These are phyloP conservation scores for Parasteatoda lunata DNA, from an alignment of 2,888 invertebrate genomes.

Conservation along the genomic window DNA sequence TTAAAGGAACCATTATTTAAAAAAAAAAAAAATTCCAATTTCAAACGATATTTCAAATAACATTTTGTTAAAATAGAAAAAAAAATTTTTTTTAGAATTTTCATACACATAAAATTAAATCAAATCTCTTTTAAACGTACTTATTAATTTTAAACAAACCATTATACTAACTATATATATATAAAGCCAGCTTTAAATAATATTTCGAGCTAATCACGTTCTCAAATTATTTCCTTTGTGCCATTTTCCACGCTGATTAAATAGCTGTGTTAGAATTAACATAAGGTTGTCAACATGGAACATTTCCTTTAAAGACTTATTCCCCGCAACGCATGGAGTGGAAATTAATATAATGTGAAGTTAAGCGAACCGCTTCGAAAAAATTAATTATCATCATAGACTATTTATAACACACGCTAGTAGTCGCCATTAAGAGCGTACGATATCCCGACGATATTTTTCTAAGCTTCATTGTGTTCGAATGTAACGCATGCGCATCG, in stretches of 20 bases:
- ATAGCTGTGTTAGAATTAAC: background rate
- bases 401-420: constrained; percentile 57
- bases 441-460: constrained; percentile 41
- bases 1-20: too few relatives aligned
- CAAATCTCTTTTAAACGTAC: too few relatives aligned
- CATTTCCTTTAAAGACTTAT: constrained; percentile 56
- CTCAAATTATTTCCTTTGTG: background rate
- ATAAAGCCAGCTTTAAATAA: too few relatives aligned
- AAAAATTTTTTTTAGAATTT: too few relatives aligned
- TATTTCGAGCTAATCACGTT: too few relatives aligned
- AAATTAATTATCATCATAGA: constrained; percentile 55
- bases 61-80: too few relatives aligned
- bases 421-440: constrained; percentile 36
- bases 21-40: too few relatives aligned
- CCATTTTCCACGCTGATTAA: background rate
- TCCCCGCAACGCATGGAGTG: constrained; percentile 16
- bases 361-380: constrained; percentile 60
- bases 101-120: too few relatives aligned
- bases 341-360: constrained; percentile 61
- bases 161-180: too few relatives aligned
- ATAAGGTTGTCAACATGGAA: constrained; percentile 46
- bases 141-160: too few relatives aligned
- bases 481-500: constrained; percentile 64
- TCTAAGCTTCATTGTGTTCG: constrained; percentile 40
- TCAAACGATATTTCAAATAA: too few relatives aligned